phyloP scores from a whole-genome alignment of 2,113 vertebrate species.

The Brachyhypopomus gauderio region DNA sequence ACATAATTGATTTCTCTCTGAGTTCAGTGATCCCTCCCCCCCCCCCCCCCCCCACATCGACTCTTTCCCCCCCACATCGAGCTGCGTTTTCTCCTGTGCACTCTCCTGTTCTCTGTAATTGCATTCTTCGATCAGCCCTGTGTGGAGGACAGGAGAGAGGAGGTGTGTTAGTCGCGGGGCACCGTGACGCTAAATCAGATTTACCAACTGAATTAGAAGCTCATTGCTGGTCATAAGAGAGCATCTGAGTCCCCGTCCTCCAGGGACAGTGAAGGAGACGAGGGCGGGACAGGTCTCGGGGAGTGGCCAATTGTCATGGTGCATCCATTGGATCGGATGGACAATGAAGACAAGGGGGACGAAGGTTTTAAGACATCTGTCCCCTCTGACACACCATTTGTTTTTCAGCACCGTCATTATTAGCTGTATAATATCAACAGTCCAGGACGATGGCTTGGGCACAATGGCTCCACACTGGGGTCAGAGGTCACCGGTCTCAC shows the following conservation, averaged over 20 bases:
- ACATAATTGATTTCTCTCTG: conserved; percentile 45
- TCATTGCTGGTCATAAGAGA: conserved; percentile 14
- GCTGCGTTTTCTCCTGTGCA: no score
- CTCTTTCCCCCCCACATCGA: conserved; percentile 2
- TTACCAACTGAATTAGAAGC: conserved; percentile 39
- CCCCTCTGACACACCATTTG: no score
- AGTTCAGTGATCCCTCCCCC: conserved; percentile 46
- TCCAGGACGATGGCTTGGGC: no score
- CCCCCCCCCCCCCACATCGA: conserved; percentile 46
- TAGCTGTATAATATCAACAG: no score
- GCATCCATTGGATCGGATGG: not conserved
- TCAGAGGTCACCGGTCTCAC: no score
- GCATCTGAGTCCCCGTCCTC: not conserved
- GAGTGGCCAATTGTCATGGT: not conserved
- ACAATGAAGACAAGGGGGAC: not conserved
- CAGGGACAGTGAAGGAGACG: not conserved
- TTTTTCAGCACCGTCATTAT: no score
- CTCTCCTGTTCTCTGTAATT: conserved; percentile 41
- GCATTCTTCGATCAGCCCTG: conserved; percentile 36
- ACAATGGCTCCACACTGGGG: no score
- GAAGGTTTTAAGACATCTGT: not conserved
- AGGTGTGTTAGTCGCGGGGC: not conserved
- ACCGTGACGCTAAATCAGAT: conserved; percentile 8
- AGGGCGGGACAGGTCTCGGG: no score
- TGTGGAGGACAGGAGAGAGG: not conserved